Conservation (phyloP, 2,113 vertebrate genomes). For the Pimephales promelas region DNA sequence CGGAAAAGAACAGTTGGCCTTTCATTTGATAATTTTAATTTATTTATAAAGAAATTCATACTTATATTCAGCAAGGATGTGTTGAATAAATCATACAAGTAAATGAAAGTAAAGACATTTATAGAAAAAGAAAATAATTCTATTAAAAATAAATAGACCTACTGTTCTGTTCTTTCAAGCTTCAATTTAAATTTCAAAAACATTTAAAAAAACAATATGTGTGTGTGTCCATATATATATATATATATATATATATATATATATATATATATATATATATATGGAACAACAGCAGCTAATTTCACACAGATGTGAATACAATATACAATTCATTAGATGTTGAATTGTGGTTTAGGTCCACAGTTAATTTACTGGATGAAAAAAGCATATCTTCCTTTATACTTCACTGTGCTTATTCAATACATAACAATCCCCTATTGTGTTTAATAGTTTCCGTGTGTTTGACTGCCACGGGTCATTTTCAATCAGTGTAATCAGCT, state of each 20-base stretch:
- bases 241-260: too few species aligned
- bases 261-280: too few species aligned
- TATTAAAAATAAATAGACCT: neutral
- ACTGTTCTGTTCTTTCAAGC: neutral
- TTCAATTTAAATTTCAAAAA: too few species aligned
- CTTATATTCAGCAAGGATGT: neutral
- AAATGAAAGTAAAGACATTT: neutral
- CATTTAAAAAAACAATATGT: too few species aligned
- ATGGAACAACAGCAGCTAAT: neutral
- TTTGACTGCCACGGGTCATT: neutral
- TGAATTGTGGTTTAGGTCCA: neutral
- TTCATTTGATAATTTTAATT: neutral
- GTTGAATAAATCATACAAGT: neutral
- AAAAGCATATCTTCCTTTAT: neutral
- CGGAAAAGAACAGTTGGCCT: neutral
- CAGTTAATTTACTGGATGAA: constrained; percentile 4
- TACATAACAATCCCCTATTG: neutral
- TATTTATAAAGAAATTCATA: neutral
- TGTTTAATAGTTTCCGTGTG: constrained; percentile 7
- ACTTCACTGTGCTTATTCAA: neutral
- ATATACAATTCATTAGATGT: neutral
- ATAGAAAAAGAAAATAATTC: neutral
- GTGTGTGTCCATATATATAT: too few species aligned
- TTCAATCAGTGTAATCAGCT: constrained; percentile 21
- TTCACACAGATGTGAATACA: neutral